A percentile compares a stretch with the other conserved stretches of the same genome.
phyloP scores from a whole-genome alignment of 2,113 vertebrate species.

The Elanoides forficatus region DNA sequence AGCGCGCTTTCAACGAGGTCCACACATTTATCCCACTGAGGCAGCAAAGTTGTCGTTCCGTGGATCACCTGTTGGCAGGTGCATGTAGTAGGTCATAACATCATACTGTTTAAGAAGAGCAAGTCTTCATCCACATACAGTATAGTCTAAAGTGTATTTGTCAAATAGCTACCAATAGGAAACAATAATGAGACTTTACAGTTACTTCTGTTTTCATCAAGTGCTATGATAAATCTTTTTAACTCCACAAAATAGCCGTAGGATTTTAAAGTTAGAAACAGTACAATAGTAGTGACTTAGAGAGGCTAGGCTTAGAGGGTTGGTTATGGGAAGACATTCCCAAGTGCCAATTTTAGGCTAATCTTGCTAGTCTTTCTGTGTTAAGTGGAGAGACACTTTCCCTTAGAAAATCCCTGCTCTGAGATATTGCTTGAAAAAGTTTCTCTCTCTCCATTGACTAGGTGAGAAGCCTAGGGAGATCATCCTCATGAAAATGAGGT shows the following conservation, averaged over 20 bases:
- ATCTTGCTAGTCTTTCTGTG: not conserved
- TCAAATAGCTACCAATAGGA: not conserved
- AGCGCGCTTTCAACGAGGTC: slow-evolving; percentile 90
- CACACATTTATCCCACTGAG: slow-evolving; percentile 96
- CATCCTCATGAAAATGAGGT: not conserved
- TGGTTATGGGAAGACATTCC: not conserved
- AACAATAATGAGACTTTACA: not conserved
- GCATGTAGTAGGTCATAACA: not conserved
- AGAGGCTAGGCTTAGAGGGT: not conserved
- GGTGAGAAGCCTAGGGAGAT: not conserved
- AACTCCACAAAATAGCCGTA: not conserved
- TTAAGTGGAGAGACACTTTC: not conserved
- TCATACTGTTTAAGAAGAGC: not conserved
- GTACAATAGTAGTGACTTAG: not conserved
- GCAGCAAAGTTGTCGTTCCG: slow-evolving; percentile 87
- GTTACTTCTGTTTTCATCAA: not conserved
- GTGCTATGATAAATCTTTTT: not conserved
- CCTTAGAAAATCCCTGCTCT: not conserved
- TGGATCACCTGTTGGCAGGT: slow-evolving; percentile 82
- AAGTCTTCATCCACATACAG: not conserved
- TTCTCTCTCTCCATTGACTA: not conserved
- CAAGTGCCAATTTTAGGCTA: not conserved
- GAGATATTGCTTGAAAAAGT: not conserved
- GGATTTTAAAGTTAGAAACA: not conserved
- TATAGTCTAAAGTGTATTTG: not conserved